Evolutionary conservation across 2,888 invertebrate genomes (phyloP).

Genomic region (Melipona bicolor): DNA sequence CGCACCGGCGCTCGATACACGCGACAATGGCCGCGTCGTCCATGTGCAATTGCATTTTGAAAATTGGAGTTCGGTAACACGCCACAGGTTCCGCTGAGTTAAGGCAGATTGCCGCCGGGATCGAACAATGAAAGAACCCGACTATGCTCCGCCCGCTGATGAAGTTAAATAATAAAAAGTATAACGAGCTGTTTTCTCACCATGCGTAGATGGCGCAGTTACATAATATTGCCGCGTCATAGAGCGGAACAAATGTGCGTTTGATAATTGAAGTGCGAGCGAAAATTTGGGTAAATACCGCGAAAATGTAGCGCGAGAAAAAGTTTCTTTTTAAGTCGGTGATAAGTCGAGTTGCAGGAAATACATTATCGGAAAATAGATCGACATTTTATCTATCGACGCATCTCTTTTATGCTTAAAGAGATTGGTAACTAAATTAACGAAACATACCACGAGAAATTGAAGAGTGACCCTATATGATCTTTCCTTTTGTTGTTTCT

Average conservation of each 20-base stretch:
- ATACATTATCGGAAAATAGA: background rate
- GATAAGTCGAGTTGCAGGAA: background rate
- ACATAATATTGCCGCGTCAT: background rate
- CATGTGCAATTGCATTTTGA: constrained; percentile 54
- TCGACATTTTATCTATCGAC: no score
- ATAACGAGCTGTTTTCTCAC: constrained; percentile 19
- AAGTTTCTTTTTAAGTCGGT: background rate
- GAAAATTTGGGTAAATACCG: background rate
- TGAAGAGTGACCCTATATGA: no score
- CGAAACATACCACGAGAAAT: no score
- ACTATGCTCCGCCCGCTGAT: background rate
- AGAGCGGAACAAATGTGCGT: background rate
- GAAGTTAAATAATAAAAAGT: constrained; percentile 24
- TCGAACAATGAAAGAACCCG: constrained; percentile 30
- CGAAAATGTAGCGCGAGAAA: background rate
- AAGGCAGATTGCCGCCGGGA: constrained; percentile 37
- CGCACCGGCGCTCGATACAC: constrained; percentile 20
- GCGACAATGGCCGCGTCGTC: constrained; percentile 30
- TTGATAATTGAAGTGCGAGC: constrained; percentile 1
- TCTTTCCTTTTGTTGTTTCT: no score
- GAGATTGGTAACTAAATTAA: no score
- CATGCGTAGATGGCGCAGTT: background rate
- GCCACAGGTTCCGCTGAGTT: constrained; percentile 30
- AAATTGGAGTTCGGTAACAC: constrained; percentile 36
- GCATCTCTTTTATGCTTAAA: no score